phyloP scores from a whole-genome alignment of 1,140 invertebrate species.

The Drosophila albomicans region DNA sequence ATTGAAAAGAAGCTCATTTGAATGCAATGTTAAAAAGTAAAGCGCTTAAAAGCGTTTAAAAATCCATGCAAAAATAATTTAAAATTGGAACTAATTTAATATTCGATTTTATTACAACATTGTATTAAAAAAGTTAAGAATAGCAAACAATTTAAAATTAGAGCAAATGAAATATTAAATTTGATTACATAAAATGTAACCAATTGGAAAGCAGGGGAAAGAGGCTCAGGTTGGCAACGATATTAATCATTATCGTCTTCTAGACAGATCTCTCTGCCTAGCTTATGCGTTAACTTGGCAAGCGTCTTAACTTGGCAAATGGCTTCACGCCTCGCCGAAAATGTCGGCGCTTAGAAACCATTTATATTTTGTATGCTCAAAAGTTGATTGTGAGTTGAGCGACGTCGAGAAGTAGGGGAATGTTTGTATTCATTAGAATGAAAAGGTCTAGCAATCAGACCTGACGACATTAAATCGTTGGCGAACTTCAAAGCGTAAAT shows the following conservation, averaged over 20 bases:
- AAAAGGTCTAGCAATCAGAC: conserved; percentile 24
- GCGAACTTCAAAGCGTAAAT: conserved; percentile 65
- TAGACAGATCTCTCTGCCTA: not conserved
- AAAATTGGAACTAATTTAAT: too few species aligned
- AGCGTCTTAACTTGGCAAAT: conserved; percentile 26
- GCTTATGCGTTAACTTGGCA: not conserved
- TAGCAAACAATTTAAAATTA: too few species aligned
- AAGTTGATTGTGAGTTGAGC: conserved; percentile 33
- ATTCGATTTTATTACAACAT: too few species aligned
- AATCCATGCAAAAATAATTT: too few species aligned
- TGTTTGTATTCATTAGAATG: conserved; percentile 55
- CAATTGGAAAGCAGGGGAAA: too few species aligned
- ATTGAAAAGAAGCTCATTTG: too few species aligned
- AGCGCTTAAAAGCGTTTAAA: too few species aligned
- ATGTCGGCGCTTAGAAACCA: conserved; percentile 54
- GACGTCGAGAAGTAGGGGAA: not conserved
- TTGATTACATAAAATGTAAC: too few species aligned
- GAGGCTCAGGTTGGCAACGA: too few species aligned
- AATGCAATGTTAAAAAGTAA: too few species aligned
- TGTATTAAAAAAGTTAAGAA: too few species aligned
- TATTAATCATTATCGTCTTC: not conserved
- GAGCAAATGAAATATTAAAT: not conserved
- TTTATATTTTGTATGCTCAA: conserved; percentile 44
- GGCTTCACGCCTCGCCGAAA: conserved; percentile 52
- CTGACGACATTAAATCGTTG: conserved; percentile 30